Percentiles rank a stretch among this genome's conserved stretches.
Evolutionary conservation across 92 coral and sea anemone genomes (phyloP).

Genomic region (Parazoanthus swiftii): DNA sequence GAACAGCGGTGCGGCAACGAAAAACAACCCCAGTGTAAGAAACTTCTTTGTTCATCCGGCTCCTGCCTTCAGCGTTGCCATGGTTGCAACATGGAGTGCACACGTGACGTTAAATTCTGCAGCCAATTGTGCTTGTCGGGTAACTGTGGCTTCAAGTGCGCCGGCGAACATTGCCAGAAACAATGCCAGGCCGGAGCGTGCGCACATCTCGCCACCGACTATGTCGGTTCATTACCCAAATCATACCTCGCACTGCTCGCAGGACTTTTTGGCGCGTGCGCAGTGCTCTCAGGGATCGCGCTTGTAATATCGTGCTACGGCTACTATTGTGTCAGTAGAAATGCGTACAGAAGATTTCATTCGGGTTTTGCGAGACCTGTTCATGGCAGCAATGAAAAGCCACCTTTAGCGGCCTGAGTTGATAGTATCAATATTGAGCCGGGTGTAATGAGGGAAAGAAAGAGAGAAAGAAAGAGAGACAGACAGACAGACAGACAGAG

Average conservation of each 20-base stretch:
- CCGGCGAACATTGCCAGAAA: slow-evolving; percentile 56
- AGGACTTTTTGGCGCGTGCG: slow-evolving; percentile 47
- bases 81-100: slow-evolving; percentile 83
- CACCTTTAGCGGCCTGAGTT: neutral
- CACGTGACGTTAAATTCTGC: slow-evolving; percentile 74
- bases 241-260: slow-evolving; percentile 49
- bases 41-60: slow-evolving; percentile 66
- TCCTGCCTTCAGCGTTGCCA: slow-evolving; percentile 75
- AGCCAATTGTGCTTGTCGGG: slow-evolving; percentile 77
- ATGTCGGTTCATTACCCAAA: slow-evolving; percentile 39
- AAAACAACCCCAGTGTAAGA: slow-evolving; percentile 45
- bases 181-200: slow-evolving; percentile 46
- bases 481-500: no score
- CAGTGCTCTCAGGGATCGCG: slow-evolving; percentile 43
- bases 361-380: neutral
- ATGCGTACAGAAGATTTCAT: neutral
- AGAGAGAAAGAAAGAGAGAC: no score
- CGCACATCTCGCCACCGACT: slow-evolving; percentile 35
- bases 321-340: neutral
- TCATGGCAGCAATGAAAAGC: neutral
- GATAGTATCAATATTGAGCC: no score
- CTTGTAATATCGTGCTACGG: slow-evolving; percentile 39
- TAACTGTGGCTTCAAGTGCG: slow-evolving; percentile 62
- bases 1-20: slow-evolving; percentile 56
- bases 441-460: no score